Base-by-base conservation (phyloP, 2,113 vertebrate genomes). In the Serinus canaria region DNA sequence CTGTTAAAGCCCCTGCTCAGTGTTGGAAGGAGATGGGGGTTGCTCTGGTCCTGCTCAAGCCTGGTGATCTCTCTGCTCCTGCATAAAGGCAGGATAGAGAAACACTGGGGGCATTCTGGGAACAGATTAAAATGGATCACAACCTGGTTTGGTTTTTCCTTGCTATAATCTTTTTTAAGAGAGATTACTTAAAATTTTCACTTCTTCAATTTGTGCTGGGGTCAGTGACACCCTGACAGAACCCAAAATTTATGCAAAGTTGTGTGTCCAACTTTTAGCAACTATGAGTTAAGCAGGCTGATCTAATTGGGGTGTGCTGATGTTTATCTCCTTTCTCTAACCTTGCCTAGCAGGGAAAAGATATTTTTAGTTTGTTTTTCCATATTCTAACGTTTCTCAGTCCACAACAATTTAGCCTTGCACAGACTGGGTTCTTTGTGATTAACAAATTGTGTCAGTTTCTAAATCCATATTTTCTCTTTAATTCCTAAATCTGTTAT, bases 401-500 rank as follows among this genome's bases (percentile, higher is more conserved):
- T 94, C 92, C 91, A 86, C 76, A 94, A 19, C 46, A 89, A 91
- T 95, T 87, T 92, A 83, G 31, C 41, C 96, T 96, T 78, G 47
- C 31, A 20, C 10, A 39, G 75, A 14, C 39, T 69, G 88, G 49
- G 55, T 85, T 67, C 93, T 83, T 64, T 46, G 64, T 10, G 19
- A 60, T 88, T 83, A 88, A 85, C 41, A 5, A 46, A 39, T 52
- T 70, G 75, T 92, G 82, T 84, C 95, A 96, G 70, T 95, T 87
- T 91, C 74, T 60, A 92, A 96, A 93, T 93, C 92, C 3, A 1
- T 92, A n/a, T 81, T 95, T 97, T 74, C 25, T 14, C 49, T 83
- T 63, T 97, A 93, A 95, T 92, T 96, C 79, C 55, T 52, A 27
- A 75, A 60, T 89, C 87, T 95, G 43, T 96, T 93, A 83, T 91